phyloP scores from a whole-genome alignment of 2,113 vertebrate species.

The cattle (Bos taurus) region DNA sequence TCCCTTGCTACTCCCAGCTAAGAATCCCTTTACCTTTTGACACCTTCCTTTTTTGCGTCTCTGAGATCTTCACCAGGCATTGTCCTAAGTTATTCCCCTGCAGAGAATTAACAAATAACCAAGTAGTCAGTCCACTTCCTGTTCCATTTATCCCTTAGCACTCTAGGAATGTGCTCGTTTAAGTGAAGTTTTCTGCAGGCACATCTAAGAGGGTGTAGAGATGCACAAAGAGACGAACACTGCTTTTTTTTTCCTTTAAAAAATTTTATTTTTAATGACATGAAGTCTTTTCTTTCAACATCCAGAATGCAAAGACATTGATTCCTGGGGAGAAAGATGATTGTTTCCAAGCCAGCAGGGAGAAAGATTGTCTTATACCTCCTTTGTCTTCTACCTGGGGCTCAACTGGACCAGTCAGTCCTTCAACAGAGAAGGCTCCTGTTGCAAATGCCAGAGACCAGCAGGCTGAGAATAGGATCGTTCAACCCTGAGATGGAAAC shows the following conservation, averaged over 20 bases:
- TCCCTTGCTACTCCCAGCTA: neutral
- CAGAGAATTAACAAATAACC: neutral
- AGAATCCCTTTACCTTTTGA: neutral
- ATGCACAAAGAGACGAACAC: neutral
- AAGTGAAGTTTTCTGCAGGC: conserved; percentile 14
- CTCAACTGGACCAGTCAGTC: neutral
- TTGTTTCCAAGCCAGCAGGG: neutral
- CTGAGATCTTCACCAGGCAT: neutral
- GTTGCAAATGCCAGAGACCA: neutral
- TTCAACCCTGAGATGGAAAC: neutral
- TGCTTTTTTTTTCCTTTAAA: neutral
- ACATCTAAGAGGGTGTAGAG: neutral
- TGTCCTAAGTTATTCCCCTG: neutral
- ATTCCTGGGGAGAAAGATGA: conserved; percentile 29
- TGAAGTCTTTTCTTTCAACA: conserved; percentile 40
- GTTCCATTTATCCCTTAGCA: neutral
- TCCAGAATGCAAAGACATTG: conserved; percentile 35
- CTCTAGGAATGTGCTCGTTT: neutral
- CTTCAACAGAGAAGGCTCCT: neutral
- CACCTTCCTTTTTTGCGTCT: neutral
- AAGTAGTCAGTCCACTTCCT: neutral
- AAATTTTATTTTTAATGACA: conserved; percentile 15
- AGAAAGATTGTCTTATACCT: neutral
- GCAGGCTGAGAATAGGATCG: neutral
- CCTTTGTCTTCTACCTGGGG: conserved; percentile 23